phyloP scores from a whole-genome alignment of 2,113 vertebrate genomes.

The Sceloporus tristichus region DNA sequence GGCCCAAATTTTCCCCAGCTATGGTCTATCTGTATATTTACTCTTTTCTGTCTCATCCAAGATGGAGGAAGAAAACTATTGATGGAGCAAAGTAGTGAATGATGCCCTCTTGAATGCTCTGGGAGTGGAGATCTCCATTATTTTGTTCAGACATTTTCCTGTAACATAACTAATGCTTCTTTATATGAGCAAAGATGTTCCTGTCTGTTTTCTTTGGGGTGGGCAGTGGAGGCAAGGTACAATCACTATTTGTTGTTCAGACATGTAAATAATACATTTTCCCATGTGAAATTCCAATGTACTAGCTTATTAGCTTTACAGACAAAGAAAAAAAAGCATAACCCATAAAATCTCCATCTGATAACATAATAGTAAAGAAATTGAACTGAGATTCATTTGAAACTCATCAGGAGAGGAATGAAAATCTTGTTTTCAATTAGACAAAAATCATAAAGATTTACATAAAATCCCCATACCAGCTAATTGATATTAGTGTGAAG shows the following conservation, averaged over 20 bases:
- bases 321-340: not conserved
- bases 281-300: not conserved
- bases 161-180: not conserved
- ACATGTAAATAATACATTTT: constrained; percentile 11
- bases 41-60: not conserved
- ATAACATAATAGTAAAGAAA: constrained; percentile 29
- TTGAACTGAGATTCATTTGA: constrained; percentile 34
- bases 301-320: constrained; percentile 11
- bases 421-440: constrained; percentile 37
- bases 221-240: not conserved
- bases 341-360: not conserved
- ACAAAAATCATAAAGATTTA: constrained; percentile 32
- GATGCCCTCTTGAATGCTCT: not conserved
- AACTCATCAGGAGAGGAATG: constrained; percentile 34
- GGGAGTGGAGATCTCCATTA: not conserved
- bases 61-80: not conserved
- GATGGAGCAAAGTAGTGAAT: too few relatives aligned
- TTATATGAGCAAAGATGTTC: not conserved
- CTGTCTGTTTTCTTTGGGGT: not conserved
- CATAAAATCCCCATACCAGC: not conserved
- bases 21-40: not conserved
- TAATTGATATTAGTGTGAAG: constrained; percentile 16
- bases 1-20: too few relatives aligned
- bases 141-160: not conserved
- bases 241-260: constrained; percentile 5